Conservation (phyloP, 2,888 invertebrate species). For the Cephus runcator region DNA sequence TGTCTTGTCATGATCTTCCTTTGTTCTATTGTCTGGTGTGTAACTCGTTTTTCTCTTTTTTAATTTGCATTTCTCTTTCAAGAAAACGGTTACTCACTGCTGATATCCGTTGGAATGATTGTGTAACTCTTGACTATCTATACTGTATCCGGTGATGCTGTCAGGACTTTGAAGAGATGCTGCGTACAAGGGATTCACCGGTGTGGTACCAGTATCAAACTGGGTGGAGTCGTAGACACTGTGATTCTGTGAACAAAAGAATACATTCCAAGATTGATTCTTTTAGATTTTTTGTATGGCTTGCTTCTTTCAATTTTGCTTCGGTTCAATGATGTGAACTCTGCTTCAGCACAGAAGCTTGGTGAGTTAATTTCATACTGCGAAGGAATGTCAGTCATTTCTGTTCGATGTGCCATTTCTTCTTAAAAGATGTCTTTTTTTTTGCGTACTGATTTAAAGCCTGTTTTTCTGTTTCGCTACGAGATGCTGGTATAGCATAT, state of each 20-base stretch:
- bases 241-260: constrained; percentile 71
- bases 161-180: constrained; percentile 80
- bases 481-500: not conserved
- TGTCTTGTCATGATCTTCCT: not conserved
- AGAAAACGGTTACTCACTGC: constrained; percentile 46
- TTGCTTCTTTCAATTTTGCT: not conserved
- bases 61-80: constrained; percentile 7
- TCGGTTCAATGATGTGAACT: not conserved
- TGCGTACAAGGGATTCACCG: constrained; percentile 75
- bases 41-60: not conserved
- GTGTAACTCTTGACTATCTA: constrained; percentile 61
- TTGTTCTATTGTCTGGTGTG: not conserved
- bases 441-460: not conserved
- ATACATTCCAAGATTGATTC: not conserved
- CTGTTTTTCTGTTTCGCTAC: not conserved
- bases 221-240: constrained; percentile 80
- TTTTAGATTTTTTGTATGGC: not conserved
- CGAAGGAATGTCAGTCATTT: not conserved
- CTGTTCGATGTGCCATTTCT: not conserved
- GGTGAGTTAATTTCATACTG: not conserved
- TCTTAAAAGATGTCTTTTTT: not conserved
- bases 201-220: constrained; percentile 74
- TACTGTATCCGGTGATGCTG: constrained; percentile 73
- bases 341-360: not conserved
- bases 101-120: constrained; percentile 60